These are phyloP conservation scores for Centropristis striata DNA, from an alignment of 2,113 vertebrate genomes.

Conservation along the genomic window DNA sequence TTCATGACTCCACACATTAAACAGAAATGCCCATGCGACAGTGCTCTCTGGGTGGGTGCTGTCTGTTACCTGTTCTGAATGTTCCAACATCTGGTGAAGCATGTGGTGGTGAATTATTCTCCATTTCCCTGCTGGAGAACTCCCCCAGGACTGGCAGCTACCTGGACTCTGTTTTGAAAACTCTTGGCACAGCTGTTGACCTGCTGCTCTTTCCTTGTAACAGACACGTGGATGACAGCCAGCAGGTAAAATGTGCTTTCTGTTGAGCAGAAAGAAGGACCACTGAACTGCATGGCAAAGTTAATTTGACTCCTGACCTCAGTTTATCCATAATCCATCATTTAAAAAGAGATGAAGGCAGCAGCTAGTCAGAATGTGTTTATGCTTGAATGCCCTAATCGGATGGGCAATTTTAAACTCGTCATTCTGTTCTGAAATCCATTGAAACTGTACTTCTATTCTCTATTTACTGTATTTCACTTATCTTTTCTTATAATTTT, in stretches of 20 bases:
- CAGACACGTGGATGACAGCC: constrained; percentile 43
- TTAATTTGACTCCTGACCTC: constrained; percentile 40
- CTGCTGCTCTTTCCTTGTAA: constrained; percentile 10
- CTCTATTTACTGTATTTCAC: too few species aligned
- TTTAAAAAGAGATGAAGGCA: too few species aligned
- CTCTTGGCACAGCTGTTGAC: constrained; percentile 11
- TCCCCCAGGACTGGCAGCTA: not conserved
- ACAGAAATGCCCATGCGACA: not conserved
- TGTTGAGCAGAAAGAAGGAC: constrained; percentile 35
- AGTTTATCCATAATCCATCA: not conserved
- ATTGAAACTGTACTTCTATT: too few species aligned
- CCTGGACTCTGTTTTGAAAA: not conserved
- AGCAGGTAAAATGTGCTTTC: constrained; percentile 57
- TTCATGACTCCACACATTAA: not conserved
- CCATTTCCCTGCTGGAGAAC: not conserved
- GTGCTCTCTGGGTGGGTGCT: not conserved
- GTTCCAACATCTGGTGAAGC: not conserved
- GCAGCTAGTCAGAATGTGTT: too few species aligned
- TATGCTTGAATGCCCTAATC: too few species aligned
- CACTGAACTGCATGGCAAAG: not conserved
- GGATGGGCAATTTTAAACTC: too few species aligned
- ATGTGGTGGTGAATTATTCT: not conserved
- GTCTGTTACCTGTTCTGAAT: too few species aligned
- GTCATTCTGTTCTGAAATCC: too few species aligned
- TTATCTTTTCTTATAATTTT: too few species aligned